A percentile compares a stretch with the other conserved stretches of the same genome.
Conservation (phyloP, 2,888 invertebrate species). For the Byasa hedistus region DNA sequence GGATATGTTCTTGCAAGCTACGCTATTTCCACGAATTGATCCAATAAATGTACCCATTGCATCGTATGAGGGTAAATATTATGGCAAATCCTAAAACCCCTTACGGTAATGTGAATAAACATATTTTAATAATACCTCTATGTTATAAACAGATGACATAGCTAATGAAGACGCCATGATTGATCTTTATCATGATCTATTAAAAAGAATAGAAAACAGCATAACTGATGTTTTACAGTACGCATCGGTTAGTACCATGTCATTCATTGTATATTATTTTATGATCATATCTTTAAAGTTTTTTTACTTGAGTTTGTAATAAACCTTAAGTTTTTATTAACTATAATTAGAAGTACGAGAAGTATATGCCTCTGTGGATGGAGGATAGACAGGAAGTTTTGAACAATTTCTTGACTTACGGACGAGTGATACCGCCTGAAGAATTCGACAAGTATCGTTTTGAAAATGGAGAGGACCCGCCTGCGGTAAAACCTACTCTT, state of each 20-base stretch:
- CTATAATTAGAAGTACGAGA: conserved; percentile 74
- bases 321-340: conserved; percentile 28
- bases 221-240: conserved; percentile 64
- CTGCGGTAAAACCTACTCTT: conserved; percentile 79
- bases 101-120: neutral
- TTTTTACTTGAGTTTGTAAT: neutral
- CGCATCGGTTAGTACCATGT: conserved; percentile 51
- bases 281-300: neutral
- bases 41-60: conserved; percentile 63
- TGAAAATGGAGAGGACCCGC: conserved; percentile 77
- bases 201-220: conserved; percentile 68
- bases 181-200: conserved; percentile 79
- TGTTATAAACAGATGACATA: conserved; percentile 76
- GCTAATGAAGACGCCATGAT: conserved; percentile 79
- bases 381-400: conserved; percentile 88
- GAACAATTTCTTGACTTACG: conserved; percentile 87
- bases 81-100: neutral
- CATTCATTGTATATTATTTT: neutral
- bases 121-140: neutral
- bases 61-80: conserved; percentile 61
- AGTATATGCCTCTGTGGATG: conserved; percentile 89
- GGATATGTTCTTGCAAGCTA: conserved; percentile 88
- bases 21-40: conserved; percentile 84
- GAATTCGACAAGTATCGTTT: conserved; percentile 82
- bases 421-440: conserved; percentile 85